Evolutionary conservation across 1,140 invertebrate species (phyloP).

Genomic region (Musca vetustissima): DNA sequence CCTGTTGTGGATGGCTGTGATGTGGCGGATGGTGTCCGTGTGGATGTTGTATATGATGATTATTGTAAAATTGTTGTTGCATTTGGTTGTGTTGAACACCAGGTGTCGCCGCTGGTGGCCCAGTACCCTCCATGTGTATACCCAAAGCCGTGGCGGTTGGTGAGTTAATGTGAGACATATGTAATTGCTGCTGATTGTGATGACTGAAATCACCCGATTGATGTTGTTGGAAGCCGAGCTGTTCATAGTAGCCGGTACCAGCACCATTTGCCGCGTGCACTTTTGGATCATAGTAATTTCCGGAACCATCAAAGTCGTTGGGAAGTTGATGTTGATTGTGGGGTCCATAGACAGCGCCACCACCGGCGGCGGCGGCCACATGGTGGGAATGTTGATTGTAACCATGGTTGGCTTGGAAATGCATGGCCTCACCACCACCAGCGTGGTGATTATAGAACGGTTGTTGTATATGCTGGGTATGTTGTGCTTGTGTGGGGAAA

Average conservation of each 20-base stretch:
- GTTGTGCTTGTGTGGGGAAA: constrained; percentile 40
- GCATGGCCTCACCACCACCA: constrained; percentile 29
- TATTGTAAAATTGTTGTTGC: constrained; percentile 26
- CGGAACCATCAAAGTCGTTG: constrained; percentile 33
- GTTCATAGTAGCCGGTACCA: constrained; percentile 40
- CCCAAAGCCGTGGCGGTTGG: constrained; percentile 48
- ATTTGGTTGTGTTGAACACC: constrained; percentile 24
- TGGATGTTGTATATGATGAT: constrained; percentile 30
- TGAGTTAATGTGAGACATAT: constrained; percentile 25
- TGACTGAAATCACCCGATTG: constrained; percentile 21
- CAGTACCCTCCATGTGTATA: constrained; percentile 49
- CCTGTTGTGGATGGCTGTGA: constrained; percentile 34
- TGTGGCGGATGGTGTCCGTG: constrained; percentile 27
- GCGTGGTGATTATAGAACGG: constrained; percentile 42
- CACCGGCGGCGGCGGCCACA: neutral
- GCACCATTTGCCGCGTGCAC: constrained; percentile 29
- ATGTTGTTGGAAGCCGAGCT: constrained; percentile 44
- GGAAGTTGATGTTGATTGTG: constrained; percentile 24
- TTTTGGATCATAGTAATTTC: constrained; percentile 47
- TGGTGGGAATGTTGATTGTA: constrained; percentile 38
- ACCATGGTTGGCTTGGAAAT: constrained; percentile 31
- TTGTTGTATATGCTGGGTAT: constrained; percentile 10
- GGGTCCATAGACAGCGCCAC: constrained; percentile 41
- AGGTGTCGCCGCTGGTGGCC: constrained; percentile 36
- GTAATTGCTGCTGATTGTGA: constrained; percentile 23